Evolutionary conservation across 2,113 vertebrate species (phyloP), one percentile per base, ranked within the genome.

Genomic region (Thamnophis sirtalis): DNA sequence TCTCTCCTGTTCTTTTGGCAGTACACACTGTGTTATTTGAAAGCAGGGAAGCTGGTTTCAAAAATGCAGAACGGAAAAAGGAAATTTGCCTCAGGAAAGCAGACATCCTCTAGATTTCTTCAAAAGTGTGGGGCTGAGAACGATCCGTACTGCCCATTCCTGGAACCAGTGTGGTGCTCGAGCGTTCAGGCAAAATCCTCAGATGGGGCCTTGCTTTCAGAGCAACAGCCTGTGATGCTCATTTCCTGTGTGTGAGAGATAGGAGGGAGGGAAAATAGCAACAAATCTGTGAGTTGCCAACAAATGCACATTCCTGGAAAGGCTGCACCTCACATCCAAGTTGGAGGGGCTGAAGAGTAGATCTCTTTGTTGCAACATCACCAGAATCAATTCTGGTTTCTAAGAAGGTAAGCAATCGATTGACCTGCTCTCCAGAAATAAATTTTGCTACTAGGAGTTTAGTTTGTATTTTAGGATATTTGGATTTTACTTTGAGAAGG

Each of bases 211-310:
- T 93, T 9, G 89, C 49, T 87, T 94, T 89, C 95, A 96, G 97
- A 95, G 97, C 95, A 92, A 94, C 50, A 60, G 94, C 89, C 90
- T 94, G 86, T 92, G 73, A 89, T 0, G 92, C 93, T 96, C 94
- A 95, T 95, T 98, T 98, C 97, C 97, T 93, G 96, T 93, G 93
- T 55, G 89, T 92, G 93, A 55, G 60, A 87, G 92, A 21, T 15
- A 43, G 63, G 58, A 84, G 38, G 58, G 55, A 63, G 89, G 93
- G 89, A 4, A 95, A 93, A 7, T 0, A 90, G 91, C 95, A 85
- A 85, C 86, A 0, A 94, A 91, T 28, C 48, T 50, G 26, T 28
- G 58, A n/a, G 89, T 93, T 90, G 89, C 92, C 93, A 33, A 43
- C 93, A 0, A 86, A 63, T 49, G 24, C 1, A 15, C 89, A 87